These are phyloP conservation scores for Dendronephthya gigantea DNA, from an alignment of 64 coral and sea anemone species.

Conservation along the genomic window DNA sequence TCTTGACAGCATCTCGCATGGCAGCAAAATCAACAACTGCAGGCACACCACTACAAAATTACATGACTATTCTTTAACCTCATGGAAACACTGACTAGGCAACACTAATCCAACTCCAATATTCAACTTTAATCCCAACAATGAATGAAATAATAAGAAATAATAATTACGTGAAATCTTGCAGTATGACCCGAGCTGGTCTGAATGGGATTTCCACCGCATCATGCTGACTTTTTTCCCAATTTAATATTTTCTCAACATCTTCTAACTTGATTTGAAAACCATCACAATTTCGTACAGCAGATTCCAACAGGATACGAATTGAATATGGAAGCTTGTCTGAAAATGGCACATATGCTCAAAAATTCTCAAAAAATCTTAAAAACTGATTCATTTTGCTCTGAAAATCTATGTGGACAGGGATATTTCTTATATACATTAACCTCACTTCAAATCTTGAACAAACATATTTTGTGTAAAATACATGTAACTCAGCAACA, in stretches of 20 bases:
- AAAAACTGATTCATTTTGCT: background rate
- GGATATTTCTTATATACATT: background rate
- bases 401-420: background rate
- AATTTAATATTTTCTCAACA: conserved; percentile 84
- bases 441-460: too few relatives aligned
- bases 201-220: conserved; percentile 91
- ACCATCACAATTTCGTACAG: conserved; percentile 83
- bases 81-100: too few relatives aligned
- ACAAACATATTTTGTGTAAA: background rate
- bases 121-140: too few relatives aligned
- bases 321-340: conserved; percentile 86
- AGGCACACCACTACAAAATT: conserved; percentile 69
- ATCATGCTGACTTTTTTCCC: conserved; percentile 71
- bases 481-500: background rate
- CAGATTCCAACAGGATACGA: conserved; percentile 71
- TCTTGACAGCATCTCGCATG: conserved; percentile 92
- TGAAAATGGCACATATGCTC: conserved; percentile 19
- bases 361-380: background rate
- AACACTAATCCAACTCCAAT: too few relatives aligned
- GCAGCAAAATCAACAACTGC: conserved; percentile 98
- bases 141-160: background rate
- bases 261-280: conserved; percentile 76
- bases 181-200: conserved; percentile 80
- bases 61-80: background rate
- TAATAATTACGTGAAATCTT: conserved; percentile 86